Evolutionary conservation across 2,797 vertebrate species (phyloP), one percentile per base, ranked within the genome.

Genomic region (Bovichtus variegatus): DNA sequence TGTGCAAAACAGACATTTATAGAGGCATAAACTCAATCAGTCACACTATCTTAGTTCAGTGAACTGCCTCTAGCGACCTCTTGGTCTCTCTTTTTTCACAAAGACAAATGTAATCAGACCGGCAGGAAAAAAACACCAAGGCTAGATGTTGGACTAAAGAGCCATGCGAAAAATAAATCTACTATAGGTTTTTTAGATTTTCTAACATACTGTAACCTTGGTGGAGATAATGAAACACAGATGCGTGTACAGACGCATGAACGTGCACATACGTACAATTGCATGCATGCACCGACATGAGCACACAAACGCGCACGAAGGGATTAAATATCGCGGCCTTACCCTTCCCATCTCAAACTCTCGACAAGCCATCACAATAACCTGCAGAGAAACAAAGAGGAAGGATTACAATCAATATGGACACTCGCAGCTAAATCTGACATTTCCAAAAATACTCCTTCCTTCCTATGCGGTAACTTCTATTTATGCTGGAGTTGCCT

Each of bases 291-390:
- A 64, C 9, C 6, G 31, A 67, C 47, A 72, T 5, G 1, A 49
- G 63, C 29, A 74, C 13, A 64, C 46, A 72, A 15, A 72, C 41
- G 46, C 12, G 73, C 53, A 70, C 2, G 0, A 19, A 40, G 21
- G 9, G 61, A 71, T 76, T 19, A 49, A 80, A 47, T 25, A 46
- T 21, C 12, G 43, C 12, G 18, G 80, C 90, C 98, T 91, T 96
- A 99, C 98, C 96, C 98, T 95, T 92, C 98, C 98, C 98, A 99
- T 99, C 92, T 99, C 98, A 91, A 99, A 99, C 92, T 99, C 98
- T 86, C 98, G 96, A 94, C 98, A 99, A 43, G 97, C 98, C 98
- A 98, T 98, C 57, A 98, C 96, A 84, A 99, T 98, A 87, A 99
- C 97, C 98, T 98, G 91, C 66, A 89, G 55, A 67, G 74, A 78